phyloP scores from a whole-genome alignment of 1,140 invertebrate genomes.

The Temnothorax longispinosus region DNA sequence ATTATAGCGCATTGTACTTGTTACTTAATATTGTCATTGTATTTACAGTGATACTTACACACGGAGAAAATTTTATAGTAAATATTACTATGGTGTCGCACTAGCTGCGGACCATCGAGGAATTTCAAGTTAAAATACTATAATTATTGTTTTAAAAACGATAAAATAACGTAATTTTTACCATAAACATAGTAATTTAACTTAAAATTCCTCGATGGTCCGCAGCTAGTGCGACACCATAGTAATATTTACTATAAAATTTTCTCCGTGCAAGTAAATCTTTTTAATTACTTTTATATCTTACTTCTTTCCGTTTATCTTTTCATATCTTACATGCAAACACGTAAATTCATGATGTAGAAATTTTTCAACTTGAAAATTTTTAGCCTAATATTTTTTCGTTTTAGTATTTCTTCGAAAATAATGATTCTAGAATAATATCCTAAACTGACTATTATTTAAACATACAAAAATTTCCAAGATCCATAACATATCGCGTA shows the following conservation, averaged over 20 bases:
- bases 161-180: no score
- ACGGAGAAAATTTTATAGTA: no score
- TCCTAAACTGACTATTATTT: not conserved
- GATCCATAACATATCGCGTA: not conserved
- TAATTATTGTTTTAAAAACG: no score
- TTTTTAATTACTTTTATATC: conserved; percentile 15
- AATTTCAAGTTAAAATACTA: no score
- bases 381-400: not conserved
- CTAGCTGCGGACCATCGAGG: no score
- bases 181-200: no score
- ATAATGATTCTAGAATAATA: not conserved
- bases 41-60: not conserved
- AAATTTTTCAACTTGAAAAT: not conserved
- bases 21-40: not conserved
- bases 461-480: not conserved
- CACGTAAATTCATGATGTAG: not conserved
- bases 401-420: not conserved
- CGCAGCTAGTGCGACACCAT: no score
- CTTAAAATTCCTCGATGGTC: no score
- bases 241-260: no score
- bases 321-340: conserved; percentile 1
- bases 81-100: no score
- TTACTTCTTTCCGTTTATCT: not conserved
- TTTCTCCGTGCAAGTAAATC: no score
- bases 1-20: not conserved